Conservation (phyloP, 2,797 vertebrate species). For the Cetoscarus ocellatus region DNA sequence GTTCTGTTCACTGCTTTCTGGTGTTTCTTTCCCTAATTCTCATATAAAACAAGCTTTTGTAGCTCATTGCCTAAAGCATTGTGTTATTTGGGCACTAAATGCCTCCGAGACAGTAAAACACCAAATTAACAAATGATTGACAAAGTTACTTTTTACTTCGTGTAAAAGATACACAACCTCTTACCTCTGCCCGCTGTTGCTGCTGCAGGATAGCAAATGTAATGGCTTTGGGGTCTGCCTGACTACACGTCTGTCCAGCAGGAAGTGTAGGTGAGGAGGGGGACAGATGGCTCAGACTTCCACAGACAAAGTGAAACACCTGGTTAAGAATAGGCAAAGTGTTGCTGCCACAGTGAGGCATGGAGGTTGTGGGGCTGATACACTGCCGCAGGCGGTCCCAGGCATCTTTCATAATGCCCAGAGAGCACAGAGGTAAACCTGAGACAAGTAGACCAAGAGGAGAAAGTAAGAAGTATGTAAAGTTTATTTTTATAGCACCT, state of each 20-base stretch:
- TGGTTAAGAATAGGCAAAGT: slow-evolving; percentile 82
- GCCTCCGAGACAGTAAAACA: no score
- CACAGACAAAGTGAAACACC: slow-evolving; percentile 85
- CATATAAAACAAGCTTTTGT: no score
- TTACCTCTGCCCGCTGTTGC: slow-evolving; percentile 86
- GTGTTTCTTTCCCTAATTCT: no score
- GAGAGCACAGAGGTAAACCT: slow-evolving; percentile 86
- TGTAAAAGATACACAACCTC: not conserved
- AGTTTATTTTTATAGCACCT: not conserved
- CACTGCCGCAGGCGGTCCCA: slow-evolving; percentile 88
- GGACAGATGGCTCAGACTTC: slow-evolving; percentile 65
- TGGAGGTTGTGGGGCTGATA: slow-evolving; percentile 78
- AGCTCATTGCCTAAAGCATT: no score
- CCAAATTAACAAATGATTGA: no score
- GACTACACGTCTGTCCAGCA: slow-evolving; percentile 68
- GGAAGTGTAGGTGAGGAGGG: slow-evolving; percentile 48
- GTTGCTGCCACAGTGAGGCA: slow-evolving; percentile 63
- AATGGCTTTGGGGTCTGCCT: slow-evolving; percentile 84
- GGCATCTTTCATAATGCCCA: slow-evolving; percentile 88
- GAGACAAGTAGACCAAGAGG: slow-evolving; percentile 16
- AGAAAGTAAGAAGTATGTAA: not conserved
- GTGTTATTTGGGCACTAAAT: no score
- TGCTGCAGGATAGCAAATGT: slow-evolving; percentile 86
- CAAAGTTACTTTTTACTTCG: no score
- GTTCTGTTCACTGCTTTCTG: no score